Percentiles rank a stretch among this genome's conserved stretches.
Evolutionary conservation across 37 sponge, comb jelly and placozoan species (phyloP).

Genomic region (Sycon ciliatum): DNA sequence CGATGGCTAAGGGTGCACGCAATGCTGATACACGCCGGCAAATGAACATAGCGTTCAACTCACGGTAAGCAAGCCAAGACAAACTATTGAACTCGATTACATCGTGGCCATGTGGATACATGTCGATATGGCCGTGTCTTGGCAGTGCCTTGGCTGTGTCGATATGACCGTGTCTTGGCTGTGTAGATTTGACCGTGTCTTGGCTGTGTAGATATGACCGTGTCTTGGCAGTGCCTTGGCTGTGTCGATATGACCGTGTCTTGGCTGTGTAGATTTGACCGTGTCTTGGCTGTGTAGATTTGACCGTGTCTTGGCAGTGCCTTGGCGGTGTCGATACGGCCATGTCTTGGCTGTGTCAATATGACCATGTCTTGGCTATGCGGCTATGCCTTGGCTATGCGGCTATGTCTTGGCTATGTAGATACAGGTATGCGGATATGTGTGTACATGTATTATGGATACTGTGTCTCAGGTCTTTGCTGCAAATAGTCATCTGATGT

Average conservation of each 20-base stretch:
- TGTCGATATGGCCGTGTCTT: neutral
- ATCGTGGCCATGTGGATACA: neutral
- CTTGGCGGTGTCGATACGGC: neutral
- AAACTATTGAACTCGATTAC: neutral
- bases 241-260: neutral
- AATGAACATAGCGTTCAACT: constrained; percentile 27
- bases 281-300: too few species aligned
- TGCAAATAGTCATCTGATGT: too few species aligned
- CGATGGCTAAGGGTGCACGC: constrained; percentile 14
- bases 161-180: neutral
- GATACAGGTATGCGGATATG: too few species aligned
- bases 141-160: neutral
- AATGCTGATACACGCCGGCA: constrained; percentile 23
- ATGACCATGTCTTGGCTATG: too few species aligned
- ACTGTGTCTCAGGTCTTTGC: too few species aligned
- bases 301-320: too few species aligned
- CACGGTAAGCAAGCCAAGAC: too few species aligned
- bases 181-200: neutral
- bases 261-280: neutral
- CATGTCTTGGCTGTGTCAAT: neutral
- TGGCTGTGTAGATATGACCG: too few species aligned
- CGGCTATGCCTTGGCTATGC: neutral
- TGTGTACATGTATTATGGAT: too few species aligned
- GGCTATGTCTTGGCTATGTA: neutral
- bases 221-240: neutral